A percentile compares a stretch with the other conserved stretches of the same genome.
These are phyloP conservation scores for Drosophila suboccidentalis DNA, from an alignment of 2,888 invertebrate species.

Conservation along the genomic window DNA sequence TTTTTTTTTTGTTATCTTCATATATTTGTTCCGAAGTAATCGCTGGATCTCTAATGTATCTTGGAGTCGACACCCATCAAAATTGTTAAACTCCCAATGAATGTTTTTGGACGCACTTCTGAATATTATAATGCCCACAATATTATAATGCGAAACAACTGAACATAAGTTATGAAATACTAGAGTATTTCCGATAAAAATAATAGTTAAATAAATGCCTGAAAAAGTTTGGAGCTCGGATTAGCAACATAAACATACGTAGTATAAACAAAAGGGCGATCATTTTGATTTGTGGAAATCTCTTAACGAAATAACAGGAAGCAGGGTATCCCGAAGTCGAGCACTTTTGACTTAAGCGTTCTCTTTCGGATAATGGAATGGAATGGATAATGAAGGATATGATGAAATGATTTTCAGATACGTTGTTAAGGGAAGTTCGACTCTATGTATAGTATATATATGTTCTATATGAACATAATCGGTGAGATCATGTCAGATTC, in stretches of 20 bases:
- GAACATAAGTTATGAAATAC: too few species aligned
- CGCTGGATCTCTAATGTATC: background rate
- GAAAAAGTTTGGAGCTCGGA: too few species aligned
- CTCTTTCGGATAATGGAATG: too few species aligned
- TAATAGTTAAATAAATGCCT: too few species aligned
- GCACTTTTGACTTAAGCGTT: background rate
- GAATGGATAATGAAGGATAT: background rate
- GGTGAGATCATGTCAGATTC: background rate
- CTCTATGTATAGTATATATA: background rate
- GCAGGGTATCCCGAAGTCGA: background rate
- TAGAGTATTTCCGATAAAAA: too few species aligned
- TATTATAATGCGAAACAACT: background rate
- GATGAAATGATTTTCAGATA: background rate
- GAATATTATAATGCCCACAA: background rate
- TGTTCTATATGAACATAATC: conserved; percentile 4
- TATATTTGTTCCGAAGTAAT: background rate
- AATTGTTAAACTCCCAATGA: too few species aligned
- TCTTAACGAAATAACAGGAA: background rate
- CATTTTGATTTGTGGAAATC: too few species aligned
- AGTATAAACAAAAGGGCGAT: too few species aligned
- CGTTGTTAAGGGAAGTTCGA: background rate
- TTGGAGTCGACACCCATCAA: background rate
- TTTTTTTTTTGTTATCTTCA: too few species aligned
- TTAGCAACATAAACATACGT: too few species aligned
- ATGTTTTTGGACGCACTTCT: background rate